Percentiles rank a stretch among this genome's conserved stretches.
Conservation (phyloP, 2,888 invertebrate species). For the Cheilosia pagana region DNA sequence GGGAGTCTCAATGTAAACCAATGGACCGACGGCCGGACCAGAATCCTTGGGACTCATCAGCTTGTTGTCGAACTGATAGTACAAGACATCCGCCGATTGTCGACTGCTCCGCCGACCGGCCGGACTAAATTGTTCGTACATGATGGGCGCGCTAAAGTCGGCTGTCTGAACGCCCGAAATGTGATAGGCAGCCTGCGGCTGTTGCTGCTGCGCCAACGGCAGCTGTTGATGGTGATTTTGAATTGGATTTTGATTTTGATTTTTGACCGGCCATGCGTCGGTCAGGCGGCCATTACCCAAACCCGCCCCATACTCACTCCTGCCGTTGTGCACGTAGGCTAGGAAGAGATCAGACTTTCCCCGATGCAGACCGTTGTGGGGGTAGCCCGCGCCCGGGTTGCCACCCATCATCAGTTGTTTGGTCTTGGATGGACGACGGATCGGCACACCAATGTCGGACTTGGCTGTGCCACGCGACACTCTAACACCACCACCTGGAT, state of each 20-base stretch:
- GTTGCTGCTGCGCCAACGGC: too few relatives aligned
- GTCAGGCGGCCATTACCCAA: conserved; percentile 58
- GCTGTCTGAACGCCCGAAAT: conserved; percentile 82
- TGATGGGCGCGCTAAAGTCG: conserved; percentile 80
- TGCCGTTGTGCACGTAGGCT: conserved; percentile 79
- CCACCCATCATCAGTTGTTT: conserved; percentile 80
- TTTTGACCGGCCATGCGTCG: conserved; percentile 67
- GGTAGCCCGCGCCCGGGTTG: conserved; percentile 75
- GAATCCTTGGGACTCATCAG: conserved; percentile 66
- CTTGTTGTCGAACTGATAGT: conserved; percentile 82
- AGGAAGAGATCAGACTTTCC: conserved; percentile 83
- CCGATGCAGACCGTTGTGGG: conserved; percentile 79
- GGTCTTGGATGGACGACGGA: conserved; percentile 80
- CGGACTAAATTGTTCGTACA: conserved; percentile 68
- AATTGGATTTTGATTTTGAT: conserved; percentile 51
- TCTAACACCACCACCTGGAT: conserved; percentile 77
- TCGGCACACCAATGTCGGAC: conserved; percentile 83
- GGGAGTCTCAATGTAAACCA: conserved; percentile 64
- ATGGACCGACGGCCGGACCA: conserved; percentile 55
- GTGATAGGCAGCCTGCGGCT: conserved; percentile 80
- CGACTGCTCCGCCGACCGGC: conserved; percentile 77
- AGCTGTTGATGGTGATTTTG: too few relatives aligned
- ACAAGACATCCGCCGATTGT: conserved; percentile 79
- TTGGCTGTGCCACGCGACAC: conserved; percentile 81
- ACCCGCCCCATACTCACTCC: conserved; percentile 57